Conservation (phyloP, 2,888 invertebrate genomes). For the Drosophila paramelanica region DNA sequence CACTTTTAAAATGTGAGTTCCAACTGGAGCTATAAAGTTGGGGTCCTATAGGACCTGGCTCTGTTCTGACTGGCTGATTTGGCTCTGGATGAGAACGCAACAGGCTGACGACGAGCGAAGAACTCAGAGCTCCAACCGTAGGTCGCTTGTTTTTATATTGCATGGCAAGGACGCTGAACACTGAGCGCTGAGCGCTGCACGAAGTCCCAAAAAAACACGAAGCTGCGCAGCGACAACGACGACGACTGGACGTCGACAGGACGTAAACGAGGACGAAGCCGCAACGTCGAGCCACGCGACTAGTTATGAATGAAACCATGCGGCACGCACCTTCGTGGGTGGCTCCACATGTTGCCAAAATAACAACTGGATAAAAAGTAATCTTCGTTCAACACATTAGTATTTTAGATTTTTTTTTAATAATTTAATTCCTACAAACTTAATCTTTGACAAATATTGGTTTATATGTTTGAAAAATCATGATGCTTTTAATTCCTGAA, state of each 20-base stretch:
- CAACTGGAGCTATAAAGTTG: conserved; percentile 14
- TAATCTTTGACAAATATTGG: no score
- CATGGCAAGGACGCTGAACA: conserved; percentile 40
- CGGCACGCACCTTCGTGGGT: conserved; percentile 36
- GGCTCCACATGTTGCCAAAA: conserved; percentile 24
- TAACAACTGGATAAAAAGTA: not conserved
- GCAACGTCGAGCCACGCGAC: conserved; percentile 43
- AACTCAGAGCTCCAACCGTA: conserved; percentile 80
- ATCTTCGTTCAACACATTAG: no score
- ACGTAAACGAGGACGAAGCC: conserved; percentile 22
- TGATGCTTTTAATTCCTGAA: no score
- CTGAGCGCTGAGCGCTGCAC: conserved; percentile 26
- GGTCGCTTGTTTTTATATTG: conserved; percentile 83
- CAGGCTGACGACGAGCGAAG: conserved; percentile 84
- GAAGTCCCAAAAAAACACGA: conserved; percentile 46
- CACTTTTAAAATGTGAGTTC: conserved; percentile 12
- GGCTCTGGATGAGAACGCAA: conserved; percentile 81
- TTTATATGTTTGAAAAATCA: no score
- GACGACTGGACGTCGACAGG: conserved; percentile 12
- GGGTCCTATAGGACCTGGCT: conserved; percentile 5
- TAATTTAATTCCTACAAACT: no score
- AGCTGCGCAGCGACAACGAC: conserved; percentile 23
- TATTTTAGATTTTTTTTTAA: no score
- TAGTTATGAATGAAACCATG: conserved; percentile 61
- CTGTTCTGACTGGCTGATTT: conserved; percentile 23